phyloP scores from a whole-genome alignment of 1,140 invertebrate species.

The Rhizoglyphus robini region DNA sequence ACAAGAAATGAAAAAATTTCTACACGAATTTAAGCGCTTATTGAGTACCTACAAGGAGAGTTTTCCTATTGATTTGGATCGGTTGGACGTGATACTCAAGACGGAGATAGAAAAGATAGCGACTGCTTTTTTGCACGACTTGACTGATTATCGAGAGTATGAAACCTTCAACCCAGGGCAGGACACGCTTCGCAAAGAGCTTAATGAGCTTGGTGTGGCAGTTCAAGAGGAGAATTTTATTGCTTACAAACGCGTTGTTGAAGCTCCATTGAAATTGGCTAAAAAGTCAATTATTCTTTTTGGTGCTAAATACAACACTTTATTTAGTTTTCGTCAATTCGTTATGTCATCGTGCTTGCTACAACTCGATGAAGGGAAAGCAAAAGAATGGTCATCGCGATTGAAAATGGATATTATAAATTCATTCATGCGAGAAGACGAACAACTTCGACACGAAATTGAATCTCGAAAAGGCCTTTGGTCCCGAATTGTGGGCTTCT shows the following conservation, averaged over 20 bases:
- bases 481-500: slow-evolving; percentile 19
- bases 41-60: not conserved
- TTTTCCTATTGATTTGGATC: not conserved
- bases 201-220: not conserved
- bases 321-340: not conserved
- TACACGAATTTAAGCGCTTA: not conserved
- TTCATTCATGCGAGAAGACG: slow-evolving; percentile 20
- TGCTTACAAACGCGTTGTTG: slow-evolving; percentile 13
- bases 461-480: slow-evolving; percentile 9
- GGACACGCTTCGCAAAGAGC: not conserved
- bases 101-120: not conserved
- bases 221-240: slow-evolving; percentile 19
- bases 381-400: slow-evolving; percentile 6
- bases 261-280: slow-evolving; percentile 14
- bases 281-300: slow-evolving; percentile 19
- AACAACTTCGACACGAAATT: slow-evolving; percentile 6
- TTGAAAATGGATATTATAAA: slow-evolving; percentile 20
- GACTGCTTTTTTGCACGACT: not conserved
- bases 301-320: slow-evolving; percentile 14
- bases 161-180: not conserved
- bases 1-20: not conserved
- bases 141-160: slow-evolving; percentile 1
- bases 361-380: slow-evolving; percentile 19
- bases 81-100: not conserved
- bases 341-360: slow-evolving; percentile 7